Evolutionary conservation across 2,888 invertebrate genomes (phyloP).

Genomic region (Zaprionus lineosus): DNA sequence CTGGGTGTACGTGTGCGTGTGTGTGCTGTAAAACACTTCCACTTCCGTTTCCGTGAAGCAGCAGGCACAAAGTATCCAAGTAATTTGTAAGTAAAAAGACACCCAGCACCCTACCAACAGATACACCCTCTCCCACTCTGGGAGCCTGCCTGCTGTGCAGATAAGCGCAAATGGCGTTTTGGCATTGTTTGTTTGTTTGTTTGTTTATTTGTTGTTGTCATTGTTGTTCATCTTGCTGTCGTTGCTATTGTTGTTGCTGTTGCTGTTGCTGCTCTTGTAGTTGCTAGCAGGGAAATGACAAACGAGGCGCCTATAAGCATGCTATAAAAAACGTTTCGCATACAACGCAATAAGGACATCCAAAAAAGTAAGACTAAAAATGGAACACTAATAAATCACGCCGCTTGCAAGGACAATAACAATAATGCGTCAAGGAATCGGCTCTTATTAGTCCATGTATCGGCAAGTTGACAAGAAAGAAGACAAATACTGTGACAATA

Average conservation of each 20-base stretch:
- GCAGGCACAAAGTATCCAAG: slow-evolving; percentile 72
- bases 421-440: slow-evolving; percentile 10
- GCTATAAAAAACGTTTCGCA: slow-evolving; percentile 31
- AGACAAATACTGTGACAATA: slow-evolving; percentile 2
- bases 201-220: not conserved
- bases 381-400: slow-evolving; percentile 66
- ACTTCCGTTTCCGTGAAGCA: slow-evolving; percentile 60
- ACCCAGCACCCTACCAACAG: not conserved
- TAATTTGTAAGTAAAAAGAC: slow-evolving; percentile 66
- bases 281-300: slow-evolving; percentile 53
- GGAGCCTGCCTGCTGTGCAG: slow-evolving; percentile 58
- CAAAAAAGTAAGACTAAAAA: slow-evolving; percentile 26
- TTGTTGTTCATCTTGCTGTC: slow-evolving; percentile 1
- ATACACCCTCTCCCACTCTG: not conserved
- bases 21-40: slow-evolving; percentile 64
- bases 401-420: slow-evolving; percentile 13
- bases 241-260: slow-evolving; percentile 10
- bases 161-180: slow-evolving; percentile 59
- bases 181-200: slow-evolving; percentile 42
- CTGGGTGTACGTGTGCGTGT: slow-evolving; percentile 20
- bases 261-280: slow-evolving; percentile 1
- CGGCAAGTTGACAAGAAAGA: slow-evolving; percentile 21
- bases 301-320: slow-evolving; percentile 54
- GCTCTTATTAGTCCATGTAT: slow-evolving; percentile 49
- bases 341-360: slow-evolving; percentile 3